Conservation (phyloP, 2,888 invertebrate species). For the Calephelis perditalis region DNA sequence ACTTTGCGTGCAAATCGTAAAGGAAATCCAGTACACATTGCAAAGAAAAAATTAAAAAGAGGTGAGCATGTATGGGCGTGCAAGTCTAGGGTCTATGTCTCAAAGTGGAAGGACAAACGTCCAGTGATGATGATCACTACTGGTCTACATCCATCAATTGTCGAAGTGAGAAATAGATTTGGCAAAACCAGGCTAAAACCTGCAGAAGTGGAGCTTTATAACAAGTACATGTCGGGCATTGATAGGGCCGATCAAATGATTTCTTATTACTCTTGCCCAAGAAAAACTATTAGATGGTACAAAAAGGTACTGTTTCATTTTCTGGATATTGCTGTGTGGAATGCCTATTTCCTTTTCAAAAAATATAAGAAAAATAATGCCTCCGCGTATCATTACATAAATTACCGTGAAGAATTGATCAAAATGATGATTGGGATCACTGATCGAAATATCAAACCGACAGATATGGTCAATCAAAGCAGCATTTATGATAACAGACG, state of each 20-base stretch:
- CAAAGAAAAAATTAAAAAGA: no score
- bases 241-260: conserved; percentile 24
- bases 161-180: neutral
- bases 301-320: conserved; percentile 21
- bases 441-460: conserved; percentile 6
- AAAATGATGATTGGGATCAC: conserved; percentile 1
- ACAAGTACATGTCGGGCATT: conserved; percentile 24
- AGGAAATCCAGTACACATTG: no score
- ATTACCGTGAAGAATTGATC: conserved; percentile 12
- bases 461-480: conserved; percentile 11
- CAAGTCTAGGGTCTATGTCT: neutral
- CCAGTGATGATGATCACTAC: conserved; percentile 2
- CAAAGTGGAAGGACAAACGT: conserved; percentile 10
- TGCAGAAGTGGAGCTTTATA: conserved; percentile 22
- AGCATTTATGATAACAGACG: conserved; percentile 13
- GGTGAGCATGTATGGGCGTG: no score
- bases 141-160: conserved; percentile 1
- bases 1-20: no score
- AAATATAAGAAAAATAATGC: conserved; percentile 13
- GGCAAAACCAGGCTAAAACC: conserved; percentile 13
- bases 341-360: conserved; percentile 13
- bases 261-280: conserved; percentile 22
- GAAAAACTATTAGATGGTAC: conserved; percentile 23
- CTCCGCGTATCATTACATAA: conserved; percentile 2
- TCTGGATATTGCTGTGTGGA: conserved; percentile 21